Conservation (phyloP, 2,797 vertebrate species). For the Aselliscus stoliczkanus region DNA sequence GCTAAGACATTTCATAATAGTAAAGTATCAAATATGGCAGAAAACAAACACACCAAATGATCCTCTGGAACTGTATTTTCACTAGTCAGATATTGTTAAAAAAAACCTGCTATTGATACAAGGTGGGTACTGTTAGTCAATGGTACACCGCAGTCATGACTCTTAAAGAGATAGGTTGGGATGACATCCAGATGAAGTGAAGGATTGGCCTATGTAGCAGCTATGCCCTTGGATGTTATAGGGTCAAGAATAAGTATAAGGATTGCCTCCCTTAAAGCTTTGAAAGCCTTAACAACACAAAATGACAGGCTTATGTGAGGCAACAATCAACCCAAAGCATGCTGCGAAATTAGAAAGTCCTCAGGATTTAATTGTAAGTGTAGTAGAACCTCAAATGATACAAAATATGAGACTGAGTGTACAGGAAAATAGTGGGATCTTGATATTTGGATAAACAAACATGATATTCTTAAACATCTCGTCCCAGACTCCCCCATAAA, state of each 20-base stretch:
- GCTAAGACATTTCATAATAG: background rate
- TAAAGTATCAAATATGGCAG: background rate
- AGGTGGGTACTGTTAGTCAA: background rate
- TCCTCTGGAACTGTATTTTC: background rate
- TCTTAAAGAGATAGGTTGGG: background rate
- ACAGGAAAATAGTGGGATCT: background rate
- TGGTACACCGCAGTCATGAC: background rate
- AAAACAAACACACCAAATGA: background rate
- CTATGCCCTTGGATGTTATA: background rate
- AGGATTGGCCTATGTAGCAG: accelerated
- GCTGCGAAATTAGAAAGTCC: background rate
- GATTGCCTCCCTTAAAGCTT: background rate
- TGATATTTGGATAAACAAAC: background rate
- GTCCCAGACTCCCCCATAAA: background rate
- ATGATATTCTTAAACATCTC: background rate
- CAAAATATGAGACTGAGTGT: background rate
- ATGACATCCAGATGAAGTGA: background rate
- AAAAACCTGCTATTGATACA: background rate
- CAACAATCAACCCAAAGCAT: background rate
- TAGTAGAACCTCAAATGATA: background rate
- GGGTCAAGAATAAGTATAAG: background rate
- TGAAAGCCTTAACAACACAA: background rate
- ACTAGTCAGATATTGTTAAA: background rate
- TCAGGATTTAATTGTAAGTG: background rate
- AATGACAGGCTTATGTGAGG: background rate